Evolutionary conservation across 2,113 vertebrate species (phyloP), one percentile per base, ranked within the genome.

Genomic region (Pygoscelis adeliae): DNA sequence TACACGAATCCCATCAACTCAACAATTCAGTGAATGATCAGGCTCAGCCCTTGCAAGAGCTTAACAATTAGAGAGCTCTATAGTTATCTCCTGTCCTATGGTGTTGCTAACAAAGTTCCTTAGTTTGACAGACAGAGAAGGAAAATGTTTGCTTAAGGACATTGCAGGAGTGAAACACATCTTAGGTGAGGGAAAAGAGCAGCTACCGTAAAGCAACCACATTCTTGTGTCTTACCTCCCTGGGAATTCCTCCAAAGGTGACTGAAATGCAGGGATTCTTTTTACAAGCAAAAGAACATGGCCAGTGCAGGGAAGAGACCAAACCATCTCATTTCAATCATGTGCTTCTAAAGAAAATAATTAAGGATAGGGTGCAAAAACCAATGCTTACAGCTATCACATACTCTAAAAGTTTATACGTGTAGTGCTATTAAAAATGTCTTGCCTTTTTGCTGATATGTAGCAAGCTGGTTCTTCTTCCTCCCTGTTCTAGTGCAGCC

Each of bases 1-100:
- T 98, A 97, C 98, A 98, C 34, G 96, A 98, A 98, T 98, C 98
- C 98, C 98, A 98, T 98, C 98, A 98, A 96, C 97, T 98, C 98
- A 96, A 98, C 98, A 98, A 96, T 98, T 98, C 97, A 96, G 95
- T 97, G 98, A 98, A 97, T 97, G 98, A 98, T 98, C 98, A 91
- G 97, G 96, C 97, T 97, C 98, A 98, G 44, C 76, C 97, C 86
- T 95, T 88, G 90, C 96, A 96, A 97, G 94, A 96, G 97, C 96
- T 89, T 96, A 89, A 80, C 96, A 97, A 97, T 97, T 97, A 98
- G 97, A 95, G 93, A 92, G 70, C 94, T 85, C 95, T 61, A 2
- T 85, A 70, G 97, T 86, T 87, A 77, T 86, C 34, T 87, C 86
- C 61, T 53, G 83, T 77, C 97, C 96, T 91, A 59, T 4, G 0